phyloP scores from a whole-genome alignment of 1,140 invertebrate species.

The Tetramorium parvispinum region DNA sequence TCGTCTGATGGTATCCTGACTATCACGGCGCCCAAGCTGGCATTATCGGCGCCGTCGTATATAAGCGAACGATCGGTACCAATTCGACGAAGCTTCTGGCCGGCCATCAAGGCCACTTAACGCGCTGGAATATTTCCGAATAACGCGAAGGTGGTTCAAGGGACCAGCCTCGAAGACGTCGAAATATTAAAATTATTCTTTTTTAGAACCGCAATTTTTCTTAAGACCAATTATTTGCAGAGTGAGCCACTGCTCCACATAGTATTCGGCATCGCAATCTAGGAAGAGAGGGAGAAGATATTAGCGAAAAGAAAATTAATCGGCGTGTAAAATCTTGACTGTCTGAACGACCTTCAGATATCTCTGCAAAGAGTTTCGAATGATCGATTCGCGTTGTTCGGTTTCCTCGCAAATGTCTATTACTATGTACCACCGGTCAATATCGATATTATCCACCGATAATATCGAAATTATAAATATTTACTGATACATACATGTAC shows the following conservation, averaged over 20 bases:
- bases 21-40: slow-evolving; percentile 81
- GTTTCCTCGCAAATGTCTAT: background rate
- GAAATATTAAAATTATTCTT: background rate
- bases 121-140: background rate
- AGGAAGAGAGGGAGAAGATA: background rate
- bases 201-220: background rate
- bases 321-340: background rate
- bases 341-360: background rate
- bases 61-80: slow-evolving; percentile 63
- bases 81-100: slow-evolving; percentile 31
- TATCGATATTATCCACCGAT: no score
- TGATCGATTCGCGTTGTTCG: background rate
- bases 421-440: background rate
- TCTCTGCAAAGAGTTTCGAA: background rate
- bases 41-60: slow-evolving; percentile 51
- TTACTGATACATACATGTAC: background rate
- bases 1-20: slow-evolving; percentile 86
- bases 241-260: background rate
- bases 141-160: slow-evolving; percentile 5
- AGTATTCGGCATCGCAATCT: background rate
- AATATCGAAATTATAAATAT: background rate
- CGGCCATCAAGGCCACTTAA: slow-evolving; percentile 54
- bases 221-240: background rate
- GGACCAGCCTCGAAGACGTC: background rate
- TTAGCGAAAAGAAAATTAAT: background rate